Conservation (phyloP, 2,113 vertebrate genomes). For the Etheostoma cragini region DNA sequence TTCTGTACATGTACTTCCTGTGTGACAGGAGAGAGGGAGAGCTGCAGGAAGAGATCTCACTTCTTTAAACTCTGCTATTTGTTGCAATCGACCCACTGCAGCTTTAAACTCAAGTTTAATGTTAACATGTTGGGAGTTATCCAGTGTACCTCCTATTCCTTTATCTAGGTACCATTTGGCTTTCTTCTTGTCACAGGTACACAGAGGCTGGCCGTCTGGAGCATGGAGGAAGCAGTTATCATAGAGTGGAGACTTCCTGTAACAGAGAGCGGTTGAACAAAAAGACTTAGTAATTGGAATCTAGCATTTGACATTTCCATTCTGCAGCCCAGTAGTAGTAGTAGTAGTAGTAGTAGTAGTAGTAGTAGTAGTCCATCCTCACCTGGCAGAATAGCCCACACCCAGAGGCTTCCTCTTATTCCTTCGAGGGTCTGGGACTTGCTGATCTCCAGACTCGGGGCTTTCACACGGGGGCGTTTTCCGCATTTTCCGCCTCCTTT, state of each 20-base stretch:
- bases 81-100: too few species aligned
- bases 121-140: neutral
- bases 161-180: constrained; percentile 99
- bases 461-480: constrained; percentile 70
- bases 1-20: too few species aligned
- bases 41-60: too few species aligned
- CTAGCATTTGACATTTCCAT: neutral
- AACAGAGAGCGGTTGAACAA: neutral
- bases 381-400: constrained; percentile 94
- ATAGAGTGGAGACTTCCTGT: constrained; percentile 96
- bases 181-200: constrained; percentile 98
- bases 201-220: constrained; percentile 95
- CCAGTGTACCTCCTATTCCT: constrained; percentile 92
- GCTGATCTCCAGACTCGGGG: constrained; percentile 83
- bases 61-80: too few species aligned
- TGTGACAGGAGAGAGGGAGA: too few species aligned
- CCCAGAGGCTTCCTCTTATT: constrained; percentile 92
- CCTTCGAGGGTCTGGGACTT: constrained; percentile 90
- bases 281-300: neutral
- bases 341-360: too few species aligned
- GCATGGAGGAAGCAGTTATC: constrained; percentile 98
- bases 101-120: neutral
- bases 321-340: too few species aligned
- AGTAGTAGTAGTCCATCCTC: constrained; percentile 31
- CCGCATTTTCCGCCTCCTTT: constrained; percentile 77